A percentile compares a stretch with the other conserved stretches of the same genome.
Conservation (phyloP, 2,888 invertebrate genomes). For the Portevinia maculata region DNA sequence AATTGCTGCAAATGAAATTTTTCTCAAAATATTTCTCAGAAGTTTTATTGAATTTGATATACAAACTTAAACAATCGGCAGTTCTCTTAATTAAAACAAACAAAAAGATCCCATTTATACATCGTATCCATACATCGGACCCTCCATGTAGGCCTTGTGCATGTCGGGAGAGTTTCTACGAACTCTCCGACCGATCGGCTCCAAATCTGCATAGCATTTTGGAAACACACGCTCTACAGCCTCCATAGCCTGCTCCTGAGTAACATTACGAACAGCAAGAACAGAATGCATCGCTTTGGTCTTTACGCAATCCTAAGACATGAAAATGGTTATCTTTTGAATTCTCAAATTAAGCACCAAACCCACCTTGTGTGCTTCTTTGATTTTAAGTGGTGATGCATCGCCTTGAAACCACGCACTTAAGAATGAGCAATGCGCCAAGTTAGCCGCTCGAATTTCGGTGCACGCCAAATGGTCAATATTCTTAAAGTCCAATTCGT, state of each 20-base stretch:
- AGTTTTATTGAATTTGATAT: no score
- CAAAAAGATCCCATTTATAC: conserved; percentile 74
- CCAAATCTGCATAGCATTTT: conserved; percentile 95
- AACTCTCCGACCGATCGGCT: conserved; percentile 93
- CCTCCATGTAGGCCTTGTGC: conserved; percentile 89
- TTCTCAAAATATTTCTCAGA: no score
- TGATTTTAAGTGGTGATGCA: conserved; percentile 88
- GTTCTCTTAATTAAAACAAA: conserved; percentile 16
- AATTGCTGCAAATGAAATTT: no score
- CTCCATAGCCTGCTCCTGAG: conserved; percentile 87
- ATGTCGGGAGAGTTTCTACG: conserved; percentile 90
- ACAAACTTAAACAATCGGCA: not conserved
- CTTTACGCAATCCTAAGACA: conserved; percentile 91
- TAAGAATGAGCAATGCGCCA: conserved; percentile 95
- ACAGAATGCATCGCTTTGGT: conserved; percentile 93
- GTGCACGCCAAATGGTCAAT: conserved; percentile 97
- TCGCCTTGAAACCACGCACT: conserved; percentile 89
- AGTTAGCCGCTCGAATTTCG: conserved; percentile 96
- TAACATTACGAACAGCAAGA: conserved; percentile 90
- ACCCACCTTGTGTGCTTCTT: conserved; percentile 89
- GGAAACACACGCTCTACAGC: conserved; percentile 94
- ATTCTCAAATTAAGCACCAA: not conserved
- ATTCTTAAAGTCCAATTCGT: conserved; percentile 94
- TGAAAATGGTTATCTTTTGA: not conserved
- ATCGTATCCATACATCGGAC: conserved; percentile 91